Base-by-base conservation (phyloP, 2,888 invertebrate genomes). In the Belgica antarctica region DNA sequence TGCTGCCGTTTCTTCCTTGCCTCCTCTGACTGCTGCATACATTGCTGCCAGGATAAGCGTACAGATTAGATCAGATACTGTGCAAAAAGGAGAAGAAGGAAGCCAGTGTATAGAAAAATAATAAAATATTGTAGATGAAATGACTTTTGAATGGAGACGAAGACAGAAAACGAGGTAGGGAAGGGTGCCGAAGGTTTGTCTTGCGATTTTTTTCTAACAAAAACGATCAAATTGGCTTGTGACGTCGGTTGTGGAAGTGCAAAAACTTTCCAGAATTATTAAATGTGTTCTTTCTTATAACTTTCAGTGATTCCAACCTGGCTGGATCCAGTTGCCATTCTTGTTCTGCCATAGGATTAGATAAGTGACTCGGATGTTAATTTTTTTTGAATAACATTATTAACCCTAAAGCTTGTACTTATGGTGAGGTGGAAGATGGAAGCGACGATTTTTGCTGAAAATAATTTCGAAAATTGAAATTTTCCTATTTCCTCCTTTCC, bases 31-130 rank as follows among this genome's bases (percentile, higher is more conserved):
- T 27, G 27, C 25, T 27, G 24, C 24, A 59, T 27, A 27, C 27
- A 27, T 27, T 24, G 27, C 27, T 27, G 28, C 15, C 24, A 59
- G 27, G 25, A 62, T 15, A 28, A 62, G 31, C 28, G 24, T 59
- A 17, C 27, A 62, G 31, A 62, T 31, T 28, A 62, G 62, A 62
- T 62, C 62, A 62, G 31, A 62, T 62, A 52, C 22, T 27, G 59
- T 12, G 27, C 52, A 15, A n/a, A n/a, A n/a, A n/a, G 24, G 52
- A 52, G 5, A 22, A 52, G 52, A 4, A 24, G 24, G 52, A 52
- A 52, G 52, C 24, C 52, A 22, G 24, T 52, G 19, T 52, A 52
- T 52, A 52, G 19, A 52, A 52, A 52, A 52, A 52, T 19, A 22
- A 52, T 52, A 52, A 52, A 52, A 52, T 52, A 15, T 52, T 52